These are phyloP conservation scores for Apoderus coryli DNA, from an alignment of 2,888 invertebrate genomes.

Conservation along the genomic window DNA sequence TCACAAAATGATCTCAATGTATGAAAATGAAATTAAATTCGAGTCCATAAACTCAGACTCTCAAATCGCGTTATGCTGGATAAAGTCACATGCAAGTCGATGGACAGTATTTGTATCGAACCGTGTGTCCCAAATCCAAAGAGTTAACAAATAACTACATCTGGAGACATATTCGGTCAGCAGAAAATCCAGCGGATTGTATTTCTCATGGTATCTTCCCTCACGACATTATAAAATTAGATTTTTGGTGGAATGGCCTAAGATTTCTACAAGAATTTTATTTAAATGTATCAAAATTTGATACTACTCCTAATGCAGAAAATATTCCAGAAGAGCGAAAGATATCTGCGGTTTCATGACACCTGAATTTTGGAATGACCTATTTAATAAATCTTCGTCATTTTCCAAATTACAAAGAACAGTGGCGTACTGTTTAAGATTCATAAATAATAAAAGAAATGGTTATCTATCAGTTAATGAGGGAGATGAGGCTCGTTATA, in stretches of 20 bases:
- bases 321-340: not conserved
- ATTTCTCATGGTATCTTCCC: not conserved
- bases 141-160: too few relatives aligned
- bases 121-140: conserved; percentile 3
- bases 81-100: conserved; percentile 1
- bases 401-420: conserved; percentile 1
- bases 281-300: too few relatives aligned
- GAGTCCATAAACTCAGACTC: too few relatives aligned
- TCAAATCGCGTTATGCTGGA: not conserved
- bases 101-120: conserved; percentile 9
- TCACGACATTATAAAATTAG: not conserved
- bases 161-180: conserved; percentile 5
- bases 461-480: too few relatives aligned
- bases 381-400: conserved; percentile 1
- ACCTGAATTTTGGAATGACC: conserved; percentile 1
- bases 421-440: not conserved
- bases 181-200: conserved; percentile 1
- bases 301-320: too few relatives aligned
- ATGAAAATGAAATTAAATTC: too few relatives aligned
- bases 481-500: too few relatives aligned
- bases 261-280: not conserved
- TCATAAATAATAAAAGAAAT: not conserved
- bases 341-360: not conserved
- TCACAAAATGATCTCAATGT: too few relatives aligned
- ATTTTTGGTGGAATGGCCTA: conserved; percentile 2